Evolutionary conservation across 2,113 vertebrate species (phyloP), one percentile per base, ranked within the genome.

Genomic region (Alces alces): DNA sequence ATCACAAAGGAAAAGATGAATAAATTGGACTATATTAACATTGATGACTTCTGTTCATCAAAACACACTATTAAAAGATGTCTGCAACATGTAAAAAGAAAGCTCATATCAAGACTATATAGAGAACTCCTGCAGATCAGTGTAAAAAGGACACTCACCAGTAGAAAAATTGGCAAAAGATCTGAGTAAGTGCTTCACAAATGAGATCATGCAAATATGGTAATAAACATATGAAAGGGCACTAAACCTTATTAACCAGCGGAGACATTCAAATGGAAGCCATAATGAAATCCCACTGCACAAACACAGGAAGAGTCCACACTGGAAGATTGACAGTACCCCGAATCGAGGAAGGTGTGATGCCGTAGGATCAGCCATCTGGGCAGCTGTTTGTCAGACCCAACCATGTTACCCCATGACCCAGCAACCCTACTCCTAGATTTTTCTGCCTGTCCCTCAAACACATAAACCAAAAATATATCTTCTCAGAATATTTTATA

Each of bases 1-100:
- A 23, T 9, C 5, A 28, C 8, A 96, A 93, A 92, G n/a, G 91
- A 50, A 45, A 86, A 66, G 39, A 55, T 47, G 16, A 14, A 23
- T 9, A 86, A 64, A 89, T 17, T 57, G 79, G 19, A 21, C 50
- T 30, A 7, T 76, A 88, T 95, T 95, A 95, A 96, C 90, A 85
- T 89, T 7, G 66, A 50, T 73, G 92, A 66, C 39, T 84, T 95
- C n/a, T 80, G 50, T 36, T 94, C 92, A 91, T 55, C 76, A 50
- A 79, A 60, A 52, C 25, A 28, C 15, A 8, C 16, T 83, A 39
- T 21, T 7, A 47, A 19, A 85, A 66, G 66, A 80, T 17, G 10
- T 57, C 28, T 30, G 25, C 15, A 52, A 47, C 5, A 30, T 58
- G 47, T 47, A 54, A 76, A 83, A 82, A 33, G 64, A 86, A 55